Conservation (phyloP, 1,140 invertebrate species). For the Drosophila sucinea region DNA sequence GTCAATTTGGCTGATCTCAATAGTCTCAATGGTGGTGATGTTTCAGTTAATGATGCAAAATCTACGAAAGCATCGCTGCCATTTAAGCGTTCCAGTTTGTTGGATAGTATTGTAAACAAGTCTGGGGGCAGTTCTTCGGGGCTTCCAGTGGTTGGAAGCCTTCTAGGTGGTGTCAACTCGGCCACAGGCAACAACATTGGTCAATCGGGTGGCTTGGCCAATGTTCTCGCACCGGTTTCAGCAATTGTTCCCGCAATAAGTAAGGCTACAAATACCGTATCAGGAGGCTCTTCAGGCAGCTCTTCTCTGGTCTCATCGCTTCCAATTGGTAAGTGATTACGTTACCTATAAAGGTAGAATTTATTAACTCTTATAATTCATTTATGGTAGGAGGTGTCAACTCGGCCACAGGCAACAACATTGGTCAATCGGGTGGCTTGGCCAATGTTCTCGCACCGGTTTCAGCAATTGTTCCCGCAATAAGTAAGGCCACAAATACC, state of each 20-base stretch:
- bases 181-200: background rate
- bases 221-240: background rate
- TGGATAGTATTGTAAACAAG: conserved; percentile 1
- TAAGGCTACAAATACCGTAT: too few relatives aligned
- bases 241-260: background rate
- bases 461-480: background rate
- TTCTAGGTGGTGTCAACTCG: background rate
- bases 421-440: too few relatives aligned
- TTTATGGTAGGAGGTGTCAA: background rate
- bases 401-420: background rate
- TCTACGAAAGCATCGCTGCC: conserved; percentile 23
- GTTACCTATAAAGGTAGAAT: too few relatives aligned
- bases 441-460: background rate
- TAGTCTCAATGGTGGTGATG: conserved; percentile 30
- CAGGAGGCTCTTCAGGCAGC: too few relatives aligned
- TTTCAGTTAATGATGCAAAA: background rate
- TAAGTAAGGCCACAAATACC: too few relatives aligned
- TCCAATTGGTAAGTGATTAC: too few relatives aligned
- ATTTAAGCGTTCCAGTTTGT: conserved; percentile 39
- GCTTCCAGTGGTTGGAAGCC: background rate
- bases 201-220: too few relatives aligned
- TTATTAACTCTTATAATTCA: too few relatives aligned
- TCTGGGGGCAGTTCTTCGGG: background rate
- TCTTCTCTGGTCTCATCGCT: too few relatives aligned
- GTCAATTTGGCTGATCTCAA: conserved; percentile 28